Base-by-base conservation (phyloP, 2,797 vertebrate genomes). In the Gouania willdenowi region DNA sequence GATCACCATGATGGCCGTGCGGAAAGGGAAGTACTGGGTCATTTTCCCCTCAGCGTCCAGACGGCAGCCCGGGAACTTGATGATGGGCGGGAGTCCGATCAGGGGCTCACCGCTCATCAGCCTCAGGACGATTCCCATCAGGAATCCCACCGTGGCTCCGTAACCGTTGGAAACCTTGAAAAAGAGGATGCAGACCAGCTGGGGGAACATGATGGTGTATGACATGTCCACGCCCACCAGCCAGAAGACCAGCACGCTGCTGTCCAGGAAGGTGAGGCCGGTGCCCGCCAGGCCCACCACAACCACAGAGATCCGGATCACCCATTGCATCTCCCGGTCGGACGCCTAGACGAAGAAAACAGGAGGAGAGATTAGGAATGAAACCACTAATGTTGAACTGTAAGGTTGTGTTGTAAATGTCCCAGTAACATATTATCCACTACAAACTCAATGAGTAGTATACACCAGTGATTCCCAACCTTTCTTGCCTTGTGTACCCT, bases 121-220 rank as follows among this genome's bases (percentile, higher is more conserved):
- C 36, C 78, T 66, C 66, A 83, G 11, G 14, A 60, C 31, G 31
- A 69, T 74, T 20, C 79, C 79, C 11, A 75, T 43, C 4, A 86
- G 0, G 53, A 79, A 89, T 15, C 89, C 88, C 0, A 80, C 45
- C 0, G 59, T 56, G 0, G 86, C 90, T 1, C 91, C 88, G 0
- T 90, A 93, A 10, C 76, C 71, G 1, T 93, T 92, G 0, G 85
- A 89, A 26, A 66, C 49, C 17, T 87, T 77, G 61, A 79, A 41
- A 4, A 91, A 93, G 34, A 92, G 87, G 12, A 88, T 48, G 3
- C 90, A 92, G 30, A 89, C 87, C 18, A 92, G 63, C 67, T 92
- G 91, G 15, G 91, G 87, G 48, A 92, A 91, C 59, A 92, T 85
- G 26, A 92, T 74, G 2, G 86, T 79, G 0, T 92, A 91, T 23